Percentiles rank a stretch among this genome's conserved stretches.
phyloP scores from a whole-genome alignment of 1,140 invertebrate species.

The Ctenoplectra terminalis region DNA sequence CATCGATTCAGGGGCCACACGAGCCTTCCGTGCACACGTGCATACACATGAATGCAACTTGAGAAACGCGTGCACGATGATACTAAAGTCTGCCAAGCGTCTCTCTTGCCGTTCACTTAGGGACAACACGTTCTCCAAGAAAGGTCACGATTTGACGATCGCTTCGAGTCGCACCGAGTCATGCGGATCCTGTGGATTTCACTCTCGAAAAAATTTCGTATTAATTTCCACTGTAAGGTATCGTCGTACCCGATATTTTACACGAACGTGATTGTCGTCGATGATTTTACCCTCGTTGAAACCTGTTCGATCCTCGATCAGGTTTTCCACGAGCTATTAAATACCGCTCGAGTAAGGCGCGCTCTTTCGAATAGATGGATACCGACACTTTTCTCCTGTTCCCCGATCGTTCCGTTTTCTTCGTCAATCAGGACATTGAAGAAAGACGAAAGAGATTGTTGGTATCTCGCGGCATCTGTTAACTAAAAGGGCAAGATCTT shows the following conservation, averaged over 20 bases:
- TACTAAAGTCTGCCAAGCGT: slow-evolving; percentile 33
- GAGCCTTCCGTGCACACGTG: slow-evolving; percentile 60
- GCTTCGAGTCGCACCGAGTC: background rate
- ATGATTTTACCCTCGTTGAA: background rate
- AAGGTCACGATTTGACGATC: slow-evolving; percentile 36
- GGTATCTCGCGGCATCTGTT: slow-evolving; percentile 80
- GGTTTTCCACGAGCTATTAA: background rate
- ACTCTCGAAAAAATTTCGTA: background rate
- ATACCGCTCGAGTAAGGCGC: slow-evolving; percentile 1
- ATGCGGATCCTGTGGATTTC: background rate
- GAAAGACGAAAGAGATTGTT: slow-evolving; percentile 26
- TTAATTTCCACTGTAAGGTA: background rate
- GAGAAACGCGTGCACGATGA: slow-evolving; percentile 55
- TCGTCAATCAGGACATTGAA: slow-evolving; percentile 16
- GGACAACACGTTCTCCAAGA: slow-evolving; percentile 3
- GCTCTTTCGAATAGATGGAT: background rate
- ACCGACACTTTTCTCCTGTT: slow-evolving; percentile 34
- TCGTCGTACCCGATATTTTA: background rate
- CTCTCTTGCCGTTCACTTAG: slow-evolving; percentile 31
- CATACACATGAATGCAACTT: slow-evolving; percentile 49
- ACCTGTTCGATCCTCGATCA: background rate
- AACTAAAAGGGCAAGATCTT: slow-evolving; percentile 79
- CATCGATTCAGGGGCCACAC: slow-evolving; percentile 66
- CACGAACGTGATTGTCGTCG: background rate
- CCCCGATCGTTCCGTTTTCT: slow-evolving; percentile 44